Conservation (phyloP, 1,140 invertebrate species). For the Oscheius sp. region DNA sequence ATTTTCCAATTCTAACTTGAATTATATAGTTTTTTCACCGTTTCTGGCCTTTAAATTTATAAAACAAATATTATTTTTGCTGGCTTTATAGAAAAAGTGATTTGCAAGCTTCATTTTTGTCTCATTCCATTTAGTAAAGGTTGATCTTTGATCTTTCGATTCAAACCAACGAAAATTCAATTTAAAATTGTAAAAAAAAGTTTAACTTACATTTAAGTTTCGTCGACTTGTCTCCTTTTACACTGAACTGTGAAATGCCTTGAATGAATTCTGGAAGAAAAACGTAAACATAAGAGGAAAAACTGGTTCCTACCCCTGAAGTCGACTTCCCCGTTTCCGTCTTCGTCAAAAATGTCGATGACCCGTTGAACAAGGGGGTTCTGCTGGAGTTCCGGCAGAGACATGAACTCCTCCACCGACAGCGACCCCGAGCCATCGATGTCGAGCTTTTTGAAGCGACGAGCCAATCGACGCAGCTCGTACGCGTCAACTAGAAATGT, state of each 20-base stretch:
- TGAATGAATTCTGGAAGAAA: constrained; percentile 62
- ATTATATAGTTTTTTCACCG: too few species aligned
- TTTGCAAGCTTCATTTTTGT: too few species aligned
- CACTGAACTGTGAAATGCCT: constrained; percentile 62
- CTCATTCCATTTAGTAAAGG: too few species aligned
- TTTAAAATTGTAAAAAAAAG: constrained; percentile 5
- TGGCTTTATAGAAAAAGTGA: too few species aligned
- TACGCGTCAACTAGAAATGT: constrained; percentile 57
- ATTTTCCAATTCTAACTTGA: too few species aligned
- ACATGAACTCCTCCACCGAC: constrained; percentile 62
- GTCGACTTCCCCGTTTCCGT: constrained; percentile 63
- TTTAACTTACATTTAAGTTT: constrained; percentile 58
- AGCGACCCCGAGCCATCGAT: constrained; percentile 61
- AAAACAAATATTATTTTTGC: too few species aligned
- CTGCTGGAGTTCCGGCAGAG: constrained; percentile 61
- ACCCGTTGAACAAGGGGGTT: constrained; percentile 62
- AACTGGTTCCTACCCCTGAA: constrained; percentile 55
- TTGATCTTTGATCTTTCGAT: too few species aligned
- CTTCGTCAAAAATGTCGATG: constrained; percentile 62
- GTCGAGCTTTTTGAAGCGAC: constrained; percentile 62
- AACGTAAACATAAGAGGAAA: constrained; percentile 4
- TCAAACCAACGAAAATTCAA: too few species aligned
- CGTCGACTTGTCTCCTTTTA: constrained; percentile 63
- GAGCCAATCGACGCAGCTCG: constrained; percentile 60
- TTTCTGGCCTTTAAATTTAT: too few species aligned